Percentiles rank a stretch among this genome's conserved stretches.
phyloP scores from a whole-genome alignment of 23 tunicate species.

The Phallusia fumigata region DNA sequence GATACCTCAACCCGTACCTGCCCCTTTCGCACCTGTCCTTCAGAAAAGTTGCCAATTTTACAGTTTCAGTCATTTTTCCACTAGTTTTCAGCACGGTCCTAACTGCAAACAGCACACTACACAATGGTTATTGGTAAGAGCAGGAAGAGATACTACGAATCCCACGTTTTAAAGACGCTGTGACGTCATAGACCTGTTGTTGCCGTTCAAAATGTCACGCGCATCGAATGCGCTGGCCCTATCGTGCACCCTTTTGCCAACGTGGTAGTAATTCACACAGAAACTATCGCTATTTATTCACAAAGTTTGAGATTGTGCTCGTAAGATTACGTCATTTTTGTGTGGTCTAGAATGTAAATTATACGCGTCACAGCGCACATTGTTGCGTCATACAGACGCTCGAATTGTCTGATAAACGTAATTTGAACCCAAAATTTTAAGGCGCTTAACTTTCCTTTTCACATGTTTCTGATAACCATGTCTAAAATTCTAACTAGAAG shows the following conservation, averaged over 20 bases:
- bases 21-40: constrained; percentile 81
- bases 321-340: background rate
- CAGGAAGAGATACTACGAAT: background rate
- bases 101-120: background rate
- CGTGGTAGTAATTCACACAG: background rate
- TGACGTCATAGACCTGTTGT: constrained; percentile 9
- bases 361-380: background rate
- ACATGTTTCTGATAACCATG: too few species aligned
- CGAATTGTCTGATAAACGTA: background rate
- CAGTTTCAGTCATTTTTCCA: constrained; percentile 40
- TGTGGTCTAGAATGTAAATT: background rate
- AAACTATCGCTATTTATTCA: background rate
- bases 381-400: background rate
- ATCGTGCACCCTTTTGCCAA: background rate
- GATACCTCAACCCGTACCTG: constrained; percentile 61
- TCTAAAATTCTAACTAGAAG: too few species aligned
- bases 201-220: background rate
- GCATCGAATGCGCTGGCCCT: background rate
- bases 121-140: background rate
- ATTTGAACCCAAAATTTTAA: background rate
- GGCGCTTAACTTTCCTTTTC: too few species aligned
- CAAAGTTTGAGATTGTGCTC: background rate
- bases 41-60: constrained; percentile 73
- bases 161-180: background rate
- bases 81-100: background rate